Evolutionary conservation across 1,140 invertebrate species (phyloP).

Genomic region (Sitophilus oryzae): DNA sequence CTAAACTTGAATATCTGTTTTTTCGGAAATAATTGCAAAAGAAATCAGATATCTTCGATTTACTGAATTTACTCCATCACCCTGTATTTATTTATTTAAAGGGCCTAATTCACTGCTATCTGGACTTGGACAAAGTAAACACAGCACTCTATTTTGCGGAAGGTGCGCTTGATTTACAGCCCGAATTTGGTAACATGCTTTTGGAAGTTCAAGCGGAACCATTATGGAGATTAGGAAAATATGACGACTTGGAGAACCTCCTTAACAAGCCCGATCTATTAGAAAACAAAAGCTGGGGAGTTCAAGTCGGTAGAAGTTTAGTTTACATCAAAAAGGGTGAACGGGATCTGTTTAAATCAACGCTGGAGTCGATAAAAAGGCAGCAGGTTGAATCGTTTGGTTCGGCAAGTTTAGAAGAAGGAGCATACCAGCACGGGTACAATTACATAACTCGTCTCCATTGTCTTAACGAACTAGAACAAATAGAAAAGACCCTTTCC

Average conservation of each 20-base stretch:
- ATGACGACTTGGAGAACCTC: slow-evolving; percentile 66
- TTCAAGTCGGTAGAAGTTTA: slow-evolving; percentile 56
- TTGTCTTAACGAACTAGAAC: slow-evolving; percentile 55
- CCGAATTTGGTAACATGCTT: slow-evolving; percentile 46
- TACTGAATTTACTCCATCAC: too few species aligned
- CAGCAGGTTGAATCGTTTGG: slow-evolving; percentile 62
- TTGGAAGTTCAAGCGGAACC: slow-evolving; percentile 73
- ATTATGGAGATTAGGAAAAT: slow-evolving; percentile 80
- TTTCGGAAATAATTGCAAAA: too few species aligned
- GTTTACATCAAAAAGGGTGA: slow-evolving; percentile 49
- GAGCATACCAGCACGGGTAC: slow-evolving; percentile 79
- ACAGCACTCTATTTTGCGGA: slow-evolving; percentile 65
- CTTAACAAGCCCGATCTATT: slow-evolving; percentile 48
- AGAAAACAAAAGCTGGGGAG: slow-evolving; percentile 52
- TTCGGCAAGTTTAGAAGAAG: slow-evolving; percentile 48
- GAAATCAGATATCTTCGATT: too few species aligned
- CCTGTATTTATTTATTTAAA: slow-evolving; percentile 37
- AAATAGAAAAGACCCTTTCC: slow-evolving; percentile 48
- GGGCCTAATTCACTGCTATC: slow-evolving; percentile 69
- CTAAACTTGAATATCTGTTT: too few species aligned
- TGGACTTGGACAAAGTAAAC: slow-evolving; percentile 68
- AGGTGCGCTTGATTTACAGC: slow-evolving; percentile 47
- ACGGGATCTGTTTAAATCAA: slow-evolving; percentile 41
- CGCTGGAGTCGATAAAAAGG: slow-evolving; percentile 49
- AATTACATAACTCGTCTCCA: slow-evolving; percentile 71